These are phyloP conservation scores for Origma solitaria DNA, from an alignment of 2,113 vertebrate species.

Conservation along the genomic window DNA sequence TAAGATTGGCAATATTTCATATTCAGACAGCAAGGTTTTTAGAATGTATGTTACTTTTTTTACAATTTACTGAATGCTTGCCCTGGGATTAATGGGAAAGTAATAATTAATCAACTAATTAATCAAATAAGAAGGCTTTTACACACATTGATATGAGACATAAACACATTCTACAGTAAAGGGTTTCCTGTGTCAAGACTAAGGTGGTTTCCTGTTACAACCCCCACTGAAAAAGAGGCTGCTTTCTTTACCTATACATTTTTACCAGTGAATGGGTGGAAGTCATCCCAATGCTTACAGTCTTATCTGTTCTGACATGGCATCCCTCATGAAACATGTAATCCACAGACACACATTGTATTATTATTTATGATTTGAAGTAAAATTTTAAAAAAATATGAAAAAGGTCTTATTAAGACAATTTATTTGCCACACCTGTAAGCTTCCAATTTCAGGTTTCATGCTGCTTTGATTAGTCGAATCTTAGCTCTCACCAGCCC, in stretches of 20 bases:
- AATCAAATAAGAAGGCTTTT: background rate
- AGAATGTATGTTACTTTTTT: background rate
- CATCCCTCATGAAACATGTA: background rate
- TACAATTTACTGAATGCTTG: background rate
- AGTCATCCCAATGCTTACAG: background rate
- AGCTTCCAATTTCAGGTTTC: background rate
- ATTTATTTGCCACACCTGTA: background rate
- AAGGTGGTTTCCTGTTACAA: background rate
- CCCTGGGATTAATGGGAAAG: background rate
- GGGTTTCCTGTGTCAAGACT: background rate
- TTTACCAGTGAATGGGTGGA: background rate
- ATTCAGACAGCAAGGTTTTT: background rate
- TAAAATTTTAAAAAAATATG: too few species aligned
- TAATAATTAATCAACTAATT: background rate
- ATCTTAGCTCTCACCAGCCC: background rate
- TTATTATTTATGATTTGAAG: background rate
- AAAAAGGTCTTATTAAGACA: background rate
- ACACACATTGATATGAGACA: background rate
- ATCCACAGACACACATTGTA: background rate
- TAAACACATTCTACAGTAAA: background rate
- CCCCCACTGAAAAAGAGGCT: background rate
- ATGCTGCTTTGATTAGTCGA: background rate
- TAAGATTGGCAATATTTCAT: background rate
- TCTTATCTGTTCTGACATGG: background rate
- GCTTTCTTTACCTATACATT: background rate